Conservation (phyloP, 2,888 invertebrate species). For the Parnassius orleans region DNA sequence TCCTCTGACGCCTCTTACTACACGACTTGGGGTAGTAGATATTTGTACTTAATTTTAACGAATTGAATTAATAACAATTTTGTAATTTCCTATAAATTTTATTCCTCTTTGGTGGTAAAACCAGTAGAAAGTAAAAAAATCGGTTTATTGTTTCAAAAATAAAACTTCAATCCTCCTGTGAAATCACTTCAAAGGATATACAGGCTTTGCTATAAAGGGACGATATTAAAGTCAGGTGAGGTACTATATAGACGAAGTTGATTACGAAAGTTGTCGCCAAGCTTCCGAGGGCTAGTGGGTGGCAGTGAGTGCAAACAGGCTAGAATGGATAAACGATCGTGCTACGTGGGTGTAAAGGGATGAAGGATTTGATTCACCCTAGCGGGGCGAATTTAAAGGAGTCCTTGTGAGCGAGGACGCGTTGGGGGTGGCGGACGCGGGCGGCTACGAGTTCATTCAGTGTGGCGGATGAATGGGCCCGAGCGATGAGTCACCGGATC, state of each 20-base stretch:
- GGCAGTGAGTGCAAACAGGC: conserved; percentile 44
- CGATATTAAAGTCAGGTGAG: no score
- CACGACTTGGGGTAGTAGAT: no score
- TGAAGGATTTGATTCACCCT: conserved; percentile 61
- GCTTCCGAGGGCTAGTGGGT: conserved; percentile 35
- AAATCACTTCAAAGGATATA: no score
- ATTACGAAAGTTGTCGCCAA: conserved; percentile 32
- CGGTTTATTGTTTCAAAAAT: no score
- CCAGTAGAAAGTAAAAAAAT: no score
- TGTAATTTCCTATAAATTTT: no score
- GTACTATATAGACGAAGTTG: conserved; percentile 5
- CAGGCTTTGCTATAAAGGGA: no score
- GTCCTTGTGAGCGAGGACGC: conserved; percentile 70
- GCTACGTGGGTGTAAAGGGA: conserved; percentile 58
- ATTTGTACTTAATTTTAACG: no score
- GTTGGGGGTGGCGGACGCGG: conserved; percentile 44
- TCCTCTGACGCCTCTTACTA: no score
- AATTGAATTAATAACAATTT: no score
- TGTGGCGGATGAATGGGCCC: conserved; percentile 76
- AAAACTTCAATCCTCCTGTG: no score
- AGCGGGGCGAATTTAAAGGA: conserved; percentile 64
- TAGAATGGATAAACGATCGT: conserved; percentile 42
- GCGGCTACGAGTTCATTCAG: conserved; percentile 69
- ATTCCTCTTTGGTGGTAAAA: no score
- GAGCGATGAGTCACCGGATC: conserved; percentile 73